Percentiles rank a stretch among this genome's conserved stretches.
Evolutionary conservation across 2,797 vertebrate species (phyloP).

Genomic region (Characodon lateralis): DNA sequence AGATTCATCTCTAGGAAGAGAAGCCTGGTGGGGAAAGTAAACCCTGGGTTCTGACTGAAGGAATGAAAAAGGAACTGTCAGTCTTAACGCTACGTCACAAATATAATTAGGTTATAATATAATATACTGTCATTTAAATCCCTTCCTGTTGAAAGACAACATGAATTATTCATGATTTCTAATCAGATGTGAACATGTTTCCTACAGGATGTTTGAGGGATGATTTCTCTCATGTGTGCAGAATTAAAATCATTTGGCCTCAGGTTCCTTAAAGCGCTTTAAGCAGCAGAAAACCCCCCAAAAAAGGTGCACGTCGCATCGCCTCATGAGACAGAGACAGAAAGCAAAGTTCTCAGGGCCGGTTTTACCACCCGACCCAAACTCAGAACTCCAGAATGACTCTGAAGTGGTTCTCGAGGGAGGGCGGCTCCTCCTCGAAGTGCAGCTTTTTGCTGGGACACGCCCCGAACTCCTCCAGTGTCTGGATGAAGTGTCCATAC

Average conservation of each 20-base stretch:
- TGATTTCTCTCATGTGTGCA: no score
- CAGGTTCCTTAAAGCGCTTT: no score
- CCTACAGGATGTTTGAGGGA: neutral
- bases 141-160: neutral
- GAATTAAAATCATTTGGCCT: no score
- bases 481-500: constrained; percentile 87
- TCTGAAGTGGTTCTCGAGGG: constrained; percentile 95
- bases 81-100: neutral
- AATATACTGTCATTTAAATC: neutral
- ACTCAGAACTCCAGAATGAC: constrained; percentile 88
- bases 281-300: neutral
- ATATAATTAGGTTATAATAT: neutral
- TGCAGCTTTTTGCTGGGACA: constrained; percentile 86
- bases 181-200: neutral
- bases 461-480: constrained; percentile 87
- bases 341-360: no score
- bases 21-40: neutral
- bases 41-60: neutral
- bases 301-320: constrained; percentile 3
- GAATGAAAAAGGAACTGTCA: neutral
- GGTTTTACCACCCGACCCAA: neutral
- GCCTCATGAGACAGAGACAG: no score
- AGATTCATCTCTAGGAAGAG: neutral
- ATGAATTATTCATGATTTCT: neutral
- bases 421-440: constrained; percentile 88